A percentile compares a stretch with the other conserved stretches of the same genome.
phyloP scores from a whole-genome alignment of 2,113 vertebrate species.

The Archocentrus centrarchus region DNA sequence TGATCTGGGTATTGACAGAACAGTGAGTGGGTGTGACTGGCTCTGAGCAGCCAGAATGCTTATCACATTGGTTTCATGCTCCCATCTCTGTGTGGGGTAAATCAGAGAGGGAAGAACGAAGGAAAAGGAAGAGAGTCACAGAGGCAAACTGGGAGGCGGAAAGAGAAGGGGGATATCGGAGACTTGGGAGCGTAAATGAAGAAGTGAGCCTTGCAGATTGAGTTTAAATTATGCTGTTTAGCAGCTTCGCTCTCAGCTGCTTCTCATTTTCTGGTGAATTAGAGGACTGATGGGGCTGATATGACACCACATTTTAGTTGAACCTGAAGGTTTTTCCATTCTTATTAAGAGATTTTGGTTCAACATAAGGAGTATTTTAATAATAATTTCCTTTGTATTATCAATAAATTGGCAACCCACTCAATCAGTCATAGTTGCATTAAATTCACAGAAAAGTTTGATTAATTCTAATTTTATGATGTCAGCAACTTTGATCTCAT shows the following conservation, averaged over 20 bases:
- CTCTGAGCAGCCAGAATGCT: conserved; percentile 45
- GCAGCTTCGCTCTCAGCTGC: conserved; percentile 43
- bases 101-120: conserved; percentile 29
- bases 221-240: conserved; percentile 69
- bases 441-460: conserved; percentile 14
- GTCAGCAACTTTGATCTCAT: not conserved
- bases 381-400: conserved; percentile 41
- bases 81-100: conserved; percentile 50
- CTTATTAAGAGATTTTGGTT: conserved; percentile 30
- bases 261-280: conserved; percentile 75
- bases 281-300: conserved; percentile 65
- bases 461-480: conserved; percentile 30
- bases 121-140: conserved; percentile 4
- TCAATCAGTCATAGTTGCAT: not conserved
- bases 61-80: conserved; percentile 57
- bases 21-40: conserved; percentile 53
- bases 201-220: conserved; percentile 55
- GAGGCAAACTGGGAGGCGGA: conserved; percentile 21
- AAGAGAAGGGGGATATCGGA: conserved; percentile 20
- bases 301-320: conserved; percentile 46
- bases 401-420: conserved; percentile 28
- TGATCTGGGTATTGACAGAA: conserved; percentile 64
- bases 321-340: conserved; percentile 49
- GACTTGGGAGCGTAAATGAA: conserved; percentile 55
- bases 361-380: conserved; percentile 18